Evolutionary conservation across 2,113 vertebrate genomes (phyloP).

Genomic region (Scomber japonicus): DNA sequence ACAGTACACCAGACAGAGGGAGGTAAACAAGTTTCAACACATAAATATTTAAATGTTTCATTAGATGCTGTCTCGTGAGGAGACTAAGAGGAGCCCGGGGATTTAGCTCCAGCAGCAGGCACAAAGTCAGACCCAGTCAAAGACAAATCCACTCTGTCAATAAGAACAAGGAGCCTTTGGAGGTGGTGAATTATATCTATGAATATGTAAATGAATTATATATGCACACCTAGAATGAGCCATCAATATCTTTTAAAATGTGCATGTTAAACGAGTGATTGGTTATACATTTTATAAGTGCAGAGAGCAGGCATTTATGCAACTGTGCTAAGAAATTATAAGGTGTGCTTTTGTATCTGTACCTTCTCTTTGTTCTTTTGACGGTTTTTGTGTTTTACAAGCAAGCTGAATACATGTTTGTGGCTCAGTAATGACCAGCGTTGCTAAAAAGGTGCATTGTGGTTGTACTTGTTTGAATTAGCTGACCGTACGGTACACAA

Average conservation of each 20-base stretch:
- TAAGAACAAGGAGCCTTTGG: conserved; percentile 52
- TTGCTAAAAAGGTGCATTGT: too few species aligned
- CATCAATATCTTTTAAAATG: conserved; percentile 42
- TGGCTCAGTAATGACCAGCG: too few species aligned
- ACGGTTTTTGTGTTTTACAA: too few species aligned
- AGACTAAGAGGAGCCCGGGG: conserved; percentile 60
- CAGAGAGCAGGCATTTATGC: not conserved
- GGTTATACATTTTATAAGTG: conserved; percentile 1
- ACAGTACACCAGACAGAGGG: conserved; percentile 47
- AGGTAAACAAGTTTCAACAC: conserved; percentile 74
- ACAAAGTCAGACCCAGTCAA: conserved; percentile 80
- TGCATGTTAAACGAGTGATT: conserved; percentile 38
- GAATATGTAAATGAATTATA: conserved; percentile 52
- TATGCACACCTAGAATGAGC: conserved; percentile 3
- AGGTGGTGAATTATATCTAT: conserved; percentile 53
- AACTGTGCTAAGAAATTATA: conserved; percentile 4
- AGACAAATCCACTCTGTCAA: conserved; percentile 76
- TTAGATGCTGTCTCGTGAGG: conserved; percentile 76
- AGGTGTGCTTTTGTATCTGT: not conserved
- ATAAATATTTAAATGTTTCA: conserved; percentile 86
- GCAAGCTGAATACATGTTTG: too few species aligned
- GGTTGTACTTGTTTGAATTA: too few species aligned
- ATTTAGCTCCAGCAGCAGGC: conserved; percentile 61
- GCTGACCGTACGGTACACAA: too few species aligned
- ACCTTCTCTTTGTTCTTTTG: too few species aligned